Conservation (phyloP, 1,140 invertebrate species). For the Drosophila setifemur region DNA sequence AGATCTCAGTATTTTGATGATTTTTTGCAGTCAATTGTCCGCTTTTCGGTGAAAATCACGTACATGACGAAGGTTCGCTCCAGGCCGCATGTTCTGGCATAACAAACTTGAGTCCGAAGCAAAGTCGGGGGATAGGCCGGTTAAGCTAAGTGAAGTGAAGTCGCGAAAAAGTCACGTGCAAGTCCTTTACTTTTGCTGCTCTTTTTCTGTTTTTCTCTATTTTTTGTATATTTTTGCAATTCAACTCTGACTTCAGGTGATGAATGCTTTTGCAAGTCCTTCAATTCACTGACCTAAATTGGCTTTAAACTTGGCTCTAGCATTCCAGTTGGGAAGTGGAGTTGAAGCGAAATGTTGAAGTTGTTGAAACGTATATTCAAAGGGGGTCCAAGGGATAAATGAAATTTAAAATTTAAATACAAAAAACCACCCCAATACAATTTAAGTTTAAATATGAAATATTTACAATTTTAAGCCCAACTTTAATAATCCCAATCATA, state of each 20-base stretch:
- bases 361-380: too few relatives aligned
- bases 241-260: background rate
- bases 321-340: background rate
- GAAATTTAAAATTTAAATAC: too few relatives aligned
- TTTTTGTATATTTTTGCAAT: background rate
- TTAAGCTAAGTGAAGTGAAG: slow-evolving; percentile 26
- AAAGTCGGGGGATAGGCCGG: slow-evolving; percentile 5
- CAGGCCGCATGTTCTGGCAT: slow-evolving; percentile 40
- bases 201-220: background rate
- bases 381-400: too few relatives aligned
- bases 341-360: background rate
- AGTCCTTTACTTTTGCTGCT: slow-evolving; percentile 11
- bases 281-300: slow-evolving; percentile 3
- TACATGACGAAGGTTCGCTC: slow-evolving; percentile 19
- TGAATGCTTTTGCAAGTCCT: slow-evolving; percentile 7
- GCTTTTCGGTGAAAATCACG: slow-evolving; percentile 61
- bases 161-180: slow-evolving; percentile 50
- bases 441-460: too few relatives aligned
- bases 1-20: slow-evolving; percentile 40
- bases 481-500: too few relatives aligned
- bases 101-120: slow-evolving; percentile 32
- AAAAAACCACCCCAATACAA: too few relatives aligned
- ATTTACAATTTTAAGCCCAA: too few relatives aligned
- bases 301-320: background rate
- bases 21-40: slow-evolving; percentile 47